phyloP scores from a whole-genome alignment of 2,797 vertebrate genomes.

The Tolypeutes matacus region DNA sequence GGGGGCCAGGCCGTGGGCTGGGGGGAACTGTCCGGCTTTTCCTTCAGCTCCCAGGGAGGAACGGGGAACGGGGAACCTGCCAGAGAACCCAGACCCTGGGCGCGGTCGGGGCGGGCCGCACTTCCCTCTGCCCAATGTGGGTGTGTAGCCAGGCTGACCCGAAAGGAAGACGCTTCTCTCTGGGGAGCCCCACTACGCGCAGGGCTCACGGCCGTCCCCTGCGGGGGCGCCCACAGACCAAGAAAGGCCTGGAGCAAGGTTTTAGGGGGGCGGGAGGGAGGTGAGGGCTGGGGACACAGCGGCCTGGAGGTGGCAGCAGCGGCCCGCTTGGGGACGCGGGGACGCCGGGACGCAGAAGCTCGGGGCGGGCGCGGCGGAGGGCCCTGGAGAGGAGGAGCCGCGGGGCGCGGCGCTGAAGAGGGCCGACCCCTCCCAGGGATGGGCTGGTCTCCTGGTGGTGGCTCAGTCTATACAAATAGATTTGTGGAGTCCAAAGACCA shows the following conservation, averaged over 20 bases:
- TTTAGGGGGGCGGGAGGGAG: neutral
- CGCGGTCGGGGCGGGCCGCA: neutral
- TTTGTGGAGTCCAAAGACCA: neutral
- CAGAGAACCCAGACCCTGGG: too few species aligned
- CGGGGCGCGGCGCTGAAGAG: accelerated
- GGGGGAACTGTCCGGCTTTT: neutral
- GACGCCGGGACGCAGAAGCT: too few species aligned
- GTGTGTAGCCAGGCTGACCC: neutral
- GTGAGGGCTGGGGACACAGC: neutral
- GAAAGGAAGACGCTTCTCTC: neutral
- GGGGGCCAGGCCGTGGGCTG: neutral
- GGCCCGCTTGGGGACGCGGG: neutral
- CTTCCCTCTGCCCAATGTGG: accelerated
- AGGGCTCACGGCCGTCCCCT: accelerated
- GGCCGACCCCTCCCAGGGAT: neutral
- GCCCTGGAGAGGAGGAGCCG: neutral
- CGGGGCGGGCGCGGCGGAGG: neutral
- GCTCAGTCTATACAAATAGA: neutral
- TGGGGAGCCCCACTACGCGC: neutral
- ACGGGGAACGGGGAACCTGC: neutral
- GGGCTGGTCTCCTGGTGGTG: neutral
- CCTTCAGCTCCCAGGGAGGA: accelerated
- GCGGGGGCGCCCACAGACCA: accelerated
- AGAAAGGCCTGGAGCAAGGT: neutral
- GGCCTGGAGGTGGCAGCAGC: constrained; percentile 86